Evolutionary conservation across 2,888 invertebrate species (phyloP), one percentile per base, ranked within the genome.

Genomic region (Yponomeuta cagnagella): DNA sequence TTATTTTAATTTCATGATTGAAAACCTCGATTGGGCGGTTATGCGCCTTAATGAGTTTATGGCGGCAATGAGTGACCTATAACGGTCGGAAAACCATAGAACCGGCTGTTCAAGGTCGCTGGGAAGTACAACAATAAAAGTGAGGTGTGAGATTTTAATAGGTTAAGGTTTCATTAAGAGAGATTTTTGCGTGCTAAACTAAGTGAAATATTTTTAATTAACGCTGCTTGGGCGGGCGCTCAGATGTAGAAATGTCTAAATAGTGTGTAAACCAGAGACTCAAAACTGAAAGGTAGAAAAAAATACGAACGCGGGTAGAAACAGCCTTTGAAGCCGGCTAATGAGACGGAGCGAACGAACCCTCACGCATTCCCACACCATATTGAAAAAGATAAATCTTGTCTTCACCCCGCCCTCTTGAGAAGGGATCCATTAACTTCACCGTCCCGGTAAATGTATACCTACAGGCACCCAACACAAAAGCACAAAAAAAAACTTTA

Each of bases 1-100:
- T 89, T 85, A 90, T 91, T 91, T 91, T 90, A 91, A 91, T 91
- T 90, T 89, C 90, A 87, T 90, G 91, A 92, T 91, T 91, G 91
- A 90, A 90, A 90, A 90, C 89, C 90, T 90, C 87, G 90, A 91
- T 90, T 89, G 90, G 87, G 82, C 86, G 82, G 89, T 90, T 91
- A 89, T 89, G 88, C 85, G 88, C 82, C 84, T 87, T 90, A 92
- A 92, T 91, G 89, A 90, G 89, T 92, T 90, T 91, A 92, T 88
- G 82, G 80, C 77, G 75, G 84, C 84, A 81, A 85, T 88, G 82
- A 84, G 83, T 80, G 81, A 78, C 78, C 81, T 80, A 83, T 90
- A 91, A 89, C 88, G 83, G 87, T 84, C 79, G 82, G 80, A 81
- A 80, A 83, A 87, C 77, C 76, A 79, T 78, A 77, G 78, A 78